phyloP scores from a whole-genome alignment of 2,888 invertebrate genomes.

The Torymus tubicola region DNA sequence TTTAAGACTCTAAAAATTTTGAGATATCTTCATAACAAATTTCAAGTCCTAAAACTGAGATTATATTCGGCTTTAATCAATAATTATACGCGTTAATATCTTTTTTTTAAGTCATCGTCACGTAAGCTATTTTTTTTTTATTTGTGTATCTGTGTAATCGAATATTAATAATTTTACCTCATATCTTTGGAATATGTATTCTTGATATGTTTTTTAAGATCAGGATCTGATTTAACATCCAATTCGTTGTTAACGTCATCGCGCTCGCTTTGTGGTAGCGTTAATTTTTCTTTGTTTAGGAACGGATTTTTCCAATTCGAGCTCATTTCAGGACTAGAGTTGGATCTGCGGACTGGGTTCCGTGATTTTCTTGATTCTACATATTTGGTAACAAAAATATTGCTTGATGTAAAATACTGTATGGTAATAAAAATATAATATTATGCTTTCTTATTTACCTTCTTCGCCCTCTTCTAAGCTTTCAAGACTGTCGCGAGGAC shows the following conservation, averaged over 20 bases:
- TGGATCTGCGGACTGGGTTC: constrained; percentile 91
- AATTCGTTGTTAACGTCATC: constrained; percentile 66
- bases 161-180: constrained; percentile 71
- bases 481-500: constrained; percentile 78
- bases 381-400: background rate
- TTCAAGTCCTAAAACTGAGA: too few species aligned
- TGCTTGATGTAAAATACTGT: background rate
- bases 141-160: too few species aligned
- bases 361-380: constrained; percentile 79
- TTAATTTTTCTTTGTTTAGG: constrained; percentile 77
- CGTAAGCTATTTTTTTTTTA: too few species aligned
- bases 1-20: too few species aligned
- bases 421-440: background rate
- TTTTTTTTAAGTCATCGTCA: too few species aligned
- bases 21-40: too few species aligned
- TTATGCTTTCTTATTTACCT: constrained; percentile 59
- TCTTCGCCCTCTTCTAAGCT: constrained; percentile 78
- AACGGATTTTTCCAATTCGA: constrained; percentile 89
- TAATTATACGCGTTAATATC: background rate
- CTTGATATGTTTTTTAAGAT: constrained; percentile 82
- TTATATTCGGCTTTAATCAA: too few species aligned
- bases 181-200: constrained; percentile 84
- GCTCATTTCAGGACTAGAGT: constrained; percentile 95
- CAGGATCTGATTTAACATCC: constrained; percentile 74
- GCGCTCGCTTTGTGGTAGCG: constrained; percentile 66